Evolutionary conservation across 2,113 vertebrate genomes (phyloP).

Genomic region (Antidorcas marsupialis): DNA sequence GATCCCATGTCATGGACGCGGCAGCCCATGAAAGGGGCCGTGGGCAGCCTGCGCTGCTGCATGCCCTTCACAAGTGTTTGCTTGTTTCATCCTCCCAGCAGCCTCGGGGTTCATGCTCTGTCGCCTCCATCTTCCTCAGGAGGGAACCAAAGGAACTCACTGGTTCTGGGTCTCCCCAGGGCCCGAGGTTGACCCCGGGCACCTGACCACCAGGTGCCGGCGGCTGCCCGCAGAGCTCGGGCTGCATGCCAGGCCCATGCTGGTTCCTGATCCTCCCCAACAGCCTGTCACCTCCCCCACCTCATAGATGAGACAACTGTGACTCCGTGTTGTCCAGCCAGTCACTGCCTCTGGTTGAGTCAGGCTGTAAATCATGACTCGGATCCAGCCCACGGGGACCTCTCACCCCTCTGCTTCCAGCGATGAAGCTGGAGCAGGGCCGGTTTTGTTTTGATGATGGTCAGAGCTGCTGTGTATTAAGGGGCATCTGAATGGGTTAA

Average conservation of each 20-base stretch:
- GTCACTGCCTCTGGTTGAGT: accelerated
- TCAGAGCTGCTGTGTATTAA: not conserved
- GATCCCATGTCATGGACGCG: accelerated
- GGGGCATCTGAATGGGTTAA: accelerated
- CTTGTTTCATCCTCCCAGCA: accelerated
- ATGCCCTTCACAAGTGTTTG: accelerated
- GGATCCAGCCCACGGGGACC: not conserved
- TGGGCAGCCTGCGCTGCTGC: accelerated
- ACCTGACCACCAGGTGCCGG: accelerated
- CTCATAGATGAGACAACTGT: not conserved
- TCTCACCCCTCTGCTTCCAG: not conserved
- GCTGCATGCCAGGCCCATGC: not conserved
- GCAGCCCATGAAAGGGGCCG: accelerated
- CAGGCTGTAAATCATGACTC: not conserved
- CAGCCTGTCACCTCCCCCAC: accelerated
- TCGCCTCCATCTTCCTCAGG: not conserved
- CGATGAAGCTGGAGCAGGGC: not conserved
- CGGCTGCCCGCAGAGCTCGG: accelerated
- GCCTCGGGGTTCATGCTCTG: not conserved
- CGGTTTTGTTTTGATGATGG: accelerated
- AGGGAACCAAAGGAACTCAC: not conserved
- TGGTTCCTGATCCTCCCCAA: not conserved
- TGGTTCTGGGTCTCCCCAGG: not conserved
- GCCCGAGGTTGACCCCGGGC: not conserved
- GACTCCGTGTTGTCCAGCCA: not conserved